These are phyloP conservation scores for Amphilophus citrinellus DNA, from an alignment of 2,113 vertebrate species.

Conservation along the genomic window DNA sequence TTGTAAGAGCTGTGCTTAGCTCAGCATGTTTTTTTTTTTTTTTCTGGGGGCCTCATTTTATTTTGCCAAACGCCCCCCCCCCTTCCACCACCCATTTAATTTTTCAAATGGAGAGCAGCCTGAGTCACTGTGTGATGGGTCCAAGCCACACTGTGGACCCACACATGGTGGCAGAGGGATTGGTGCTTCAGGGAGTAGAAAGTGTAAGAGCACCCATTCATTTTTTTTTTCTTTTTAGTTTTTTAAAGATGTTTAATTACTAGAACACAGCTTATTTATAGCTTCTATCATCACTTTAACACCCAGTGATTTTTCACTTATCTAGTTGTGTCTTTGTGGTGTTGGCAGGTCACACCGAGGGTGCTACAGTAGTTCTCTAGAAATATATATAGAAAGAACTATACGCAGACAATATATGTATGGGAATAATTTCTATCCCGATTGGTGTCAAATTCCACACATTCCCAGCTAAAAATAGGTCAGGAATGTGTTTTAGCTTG, in stretches of 20 bases:
- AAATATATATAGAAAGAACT: background rate
- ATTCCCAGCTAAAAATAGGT: constrained; percentile 76
- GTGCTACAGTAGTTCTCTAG: background rate
- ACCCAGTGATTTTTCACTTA: background rate
- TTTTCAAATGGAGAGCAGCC: constrained; percentile 82
- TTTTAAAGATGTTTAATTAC: background rate
- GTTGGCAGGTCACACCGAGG: background rate
- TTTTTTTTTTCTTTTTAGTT: background rate
- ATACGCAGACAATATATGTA: background rate
- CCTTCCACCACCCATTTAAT: constrained; percentile 69
- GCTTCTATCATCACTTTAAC: background rate
- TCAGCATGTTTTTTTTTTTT: constrained; percentile 76
- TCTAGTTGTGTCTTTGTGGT: background rate
- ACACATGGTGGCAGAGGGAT: background rate
- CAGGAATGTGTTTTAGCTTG: constrained; percentile 79
- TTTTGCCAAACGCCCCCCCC: constrained; percentile 64
- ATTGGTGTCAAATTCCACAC: background rate
- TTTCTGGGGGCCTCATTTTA: constrained; percentile 73
- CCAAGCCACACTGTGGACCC: constrained; percentile 53
- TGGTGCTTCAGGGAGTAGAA: constrained; percentile 34
- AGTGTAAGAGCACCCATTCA: constrained; percentile 6
- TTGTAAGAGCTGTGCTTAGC: constrained; percentile 76
- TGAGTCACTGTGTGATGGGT: constrained; percentile 78
- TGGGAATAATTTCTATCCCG: background rate
- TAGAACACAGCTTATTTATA: background rate